Evolutionary conservation across 2,888 invertebrate genomes (phyloP).

Genomic region (Cerceris ruficornis): DNA sequence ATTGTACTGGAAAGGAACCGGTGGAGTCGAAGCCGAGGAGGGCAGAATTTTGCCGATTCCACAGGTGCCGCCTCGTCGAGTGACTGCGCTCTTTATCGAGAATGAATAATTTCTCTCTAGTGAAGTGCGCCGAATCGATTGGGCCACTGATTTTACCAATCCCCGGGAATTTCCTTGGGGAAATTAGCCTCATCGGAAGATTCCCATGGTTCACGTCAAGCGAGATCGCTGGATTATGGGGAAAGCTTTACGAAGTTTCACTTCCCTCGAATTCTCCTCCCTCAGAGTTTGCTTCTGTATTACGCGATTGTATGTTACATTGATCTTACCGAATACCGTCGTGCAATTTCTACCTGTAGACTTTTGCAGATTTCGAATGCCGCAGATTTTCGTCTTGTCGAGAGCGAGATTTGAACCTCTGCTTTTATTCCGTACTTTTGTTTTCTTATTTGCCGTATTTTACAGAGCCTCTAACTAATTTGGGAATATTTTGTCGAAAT

Average conservation of each 20-base stretch:
- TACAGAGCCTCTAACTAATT: no score
- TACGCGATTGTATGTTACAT: constrained; percentile 28
- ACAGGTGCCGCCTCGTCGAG: constrained; percentile 67
- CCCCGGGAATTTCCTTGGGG: constrained; percentile 77
- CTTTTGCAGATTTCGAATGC: no score
- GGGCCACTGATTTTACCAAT: constrained; percentile 74
- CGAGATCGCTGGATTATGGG: constrained; percentile 65
- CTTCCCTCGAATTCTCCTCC: constrained; percentile 24
- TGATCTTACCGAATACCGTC: constrained; percentile 11
- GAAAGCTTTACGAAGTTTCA: constrained; percentile 63
- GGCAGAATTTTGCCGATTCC: constrained; percentile 45
- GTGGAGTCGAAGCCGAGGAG: background rate
- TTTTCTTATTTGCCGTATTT: no score
- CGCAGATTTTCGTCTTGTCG: background rate
- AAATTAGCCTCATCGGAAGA: constrained; percentile 76
- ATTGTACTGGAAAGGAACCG: background rate
- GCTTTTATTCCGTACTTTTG: no score
- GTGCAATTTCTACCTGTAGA: constrained; percentile 4
- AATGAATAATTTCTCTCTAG: constrained; percentile 70
- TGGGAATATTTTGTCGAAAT: no score
- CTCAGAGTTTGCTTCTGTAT: constrained; percentile 1
- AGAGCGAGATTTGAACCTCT: background rate
- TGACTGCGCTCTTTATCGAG: constrained; percentile 68
- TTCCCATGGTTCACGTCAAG: constrained; percentile 69
- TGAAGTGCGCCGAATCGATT: constrained; percentile 64